Percentiles rank a stretch among this genome's conserved stretches.
Conservation (phyloP, 1,140 invertebrate species). For the Leptopilina boulardi region DNA sequence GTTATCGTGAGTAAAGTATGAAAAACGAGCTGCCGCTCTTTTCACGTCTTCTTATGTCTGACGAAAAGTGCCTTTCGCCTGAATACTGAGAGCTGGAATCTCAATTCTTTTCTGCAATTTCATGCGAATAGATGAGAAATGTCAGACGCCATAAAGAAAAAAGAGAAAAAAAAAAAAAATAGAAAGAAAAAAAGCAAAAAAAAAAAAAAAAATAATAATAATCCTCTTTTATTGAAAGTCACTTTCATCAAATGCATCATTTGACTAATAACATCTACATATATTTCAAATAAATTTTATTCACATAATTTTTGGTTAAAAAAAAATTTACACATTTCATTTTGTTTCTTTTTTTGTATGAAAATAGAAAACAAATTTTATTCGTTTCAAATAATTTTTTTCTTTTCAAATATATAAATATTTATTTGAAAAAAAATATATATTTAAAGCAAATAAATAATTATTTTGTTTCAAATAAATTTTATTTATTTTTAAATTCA, state of each 20-base stretch:
- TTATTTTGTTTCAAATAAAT: too few relatives aligned
- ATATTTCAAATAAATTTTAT: neutral
- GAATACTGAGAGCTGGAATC: neutral
- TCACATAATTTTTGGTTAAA: too few relatives aligned
- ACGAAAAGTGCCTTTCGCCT: conserved; percentile 5
- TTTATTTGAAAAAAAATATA: too few relatives aligned
- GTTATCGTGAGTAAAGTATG: neutral
- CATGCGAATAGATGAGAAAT: neutral
- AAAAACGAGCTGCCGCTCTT: conserved; percentile 18
- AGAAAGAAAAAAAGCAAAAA: too few relatives aligned
- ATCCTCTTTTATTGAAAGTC: neutral
- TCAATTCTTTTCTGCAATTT: neutral
- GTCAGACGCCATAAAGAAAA: neutral
- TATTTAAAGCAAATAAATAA: too few relatives aligned
- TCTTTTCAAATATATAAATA: too few relatives aligned
- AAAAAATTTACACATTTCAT: too few relatives aligned
- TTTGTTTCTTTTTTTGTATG: too few relatives aligned
- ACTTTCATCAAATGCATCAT: neutral
- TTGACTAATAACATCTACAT: neutral
- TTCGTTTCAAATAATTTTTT: too few relatives aligned
- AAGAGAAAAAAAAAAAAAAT: too few relatives aligned
- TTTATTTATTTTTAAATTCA: too few relatives aligned
- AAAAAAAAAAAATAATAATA: neutral
- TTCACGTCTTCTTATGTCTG: neutral
- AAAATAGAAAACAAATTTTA: too few relatives aligned